Conservation (phyloP, 1,140 invertebrate genomes). For the Pogonognathellus flavescens region DNA sequence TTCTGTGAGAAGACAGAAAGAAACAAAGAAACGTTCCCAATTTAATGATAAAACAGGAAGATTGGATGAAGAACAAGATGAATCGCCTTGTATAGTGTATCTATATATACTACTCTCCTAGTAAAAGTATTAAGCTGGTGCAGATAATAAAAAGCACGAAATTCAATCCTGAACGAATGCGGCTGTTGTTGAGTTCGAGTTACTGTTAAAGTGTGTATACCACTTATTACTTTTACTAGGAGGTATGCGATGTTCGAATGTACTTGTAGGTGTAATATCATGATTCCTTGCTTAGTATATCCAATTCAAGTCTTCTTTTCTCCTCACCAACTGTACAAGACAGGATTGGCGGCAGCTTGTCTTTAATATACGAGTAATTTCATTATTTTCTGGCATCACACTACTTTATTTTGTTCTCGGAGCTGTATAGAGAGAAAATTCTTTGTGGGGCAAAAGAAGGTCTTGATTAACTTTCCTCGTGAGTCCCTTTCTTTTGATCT, state of each 20-base stretch:
- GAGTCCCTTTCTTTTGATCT: conserved; percentile 30
- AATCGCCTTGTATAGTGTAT: too few relatives aligned
- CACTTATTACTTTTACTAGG: neutral
- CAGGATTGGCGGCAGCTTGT: neutral
- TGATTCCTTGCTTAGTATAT: neutral
- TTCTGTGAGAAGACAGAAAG: too few relatives aligned
- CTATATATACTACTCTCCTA: too few relatives aligned
- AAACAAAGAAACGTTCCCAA: too few relatives aligned
- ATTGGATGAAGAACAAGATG: too few relatives aligned
- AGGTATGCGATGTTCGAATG: neutral
- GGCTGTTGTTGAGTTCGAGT: too few relatives aligned
- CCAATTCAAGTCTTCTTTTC: neutral
- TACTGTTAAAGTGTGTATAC: too few relatives aligned
- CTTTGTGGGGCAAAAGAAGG: neutral
- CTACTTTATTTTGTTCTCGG: neutral
- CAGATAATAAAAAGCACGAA: too few relatives aligned
- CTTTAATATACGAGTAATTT: conserved; percentile 10
- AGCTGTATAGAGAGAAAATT: neutral
- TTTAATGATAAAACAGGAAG: too few relatives aligned
- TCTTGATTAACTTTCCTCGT: conserved; percentile 43
- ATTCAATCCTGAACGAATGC: too few relatives aligned
- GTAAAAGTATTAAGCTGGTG: too few relatives aligned
- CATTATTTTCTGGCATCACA: neutral
- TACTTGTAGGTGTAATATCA: neutral
- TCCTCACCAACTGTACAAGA: neutral